Evolutionary conservation across 2,113 vertebrate genomes (phyloP).

Genomic region (Sciurus niger): DNA sequence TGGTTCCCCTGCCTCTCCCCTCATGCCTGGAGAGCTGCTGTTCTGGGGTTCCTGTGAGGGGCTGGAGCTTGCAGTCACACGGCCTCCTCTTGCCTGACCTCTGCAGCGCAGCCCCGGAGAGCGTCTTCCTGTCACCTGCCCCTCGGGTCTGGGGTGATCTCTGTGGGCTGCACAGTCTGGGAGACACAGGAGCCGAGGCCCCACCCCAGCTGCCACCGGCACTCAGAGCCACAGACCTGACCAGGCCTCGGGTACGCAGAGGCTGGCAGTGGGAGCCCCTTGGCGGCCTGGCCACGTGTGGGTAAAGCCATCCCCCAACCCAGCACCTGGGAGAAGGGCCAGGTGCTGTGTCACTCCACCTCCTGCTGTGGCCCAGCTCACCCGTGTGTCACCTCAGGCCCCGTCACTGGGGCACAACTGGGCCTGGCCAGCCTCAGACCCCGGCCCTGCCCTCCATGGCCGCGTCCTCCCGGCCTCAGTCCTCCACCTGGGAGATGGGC

Average conservation of each 20-base stretch:
- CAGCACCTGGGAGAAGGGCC: neutral
- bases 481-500: too few species aligned
- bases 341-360: rapidly evolving
- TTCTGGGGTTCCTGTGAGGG: neutral
- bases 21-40: neutral
- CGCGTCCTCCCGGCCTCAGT: too few species aligned
- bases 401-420: rapidly evolving
- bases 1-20: neutral
- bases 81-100: neutral
- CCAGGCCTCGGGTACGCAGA: neutral
- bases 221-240: neutral
- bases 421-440: neutral
- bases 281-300: too few species aligned
- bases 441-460: too few species aligned
- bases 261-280: neutral
- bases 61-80: neutral
- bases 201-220: neutral
- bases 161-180: neutral
- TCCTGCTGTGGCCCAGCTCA: too few species aligned
- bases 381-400: too few species aligned
- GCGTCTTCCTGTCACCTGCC: neutral
- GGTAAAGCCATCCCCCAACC: neutral
- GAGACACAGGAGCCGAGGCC: too few species aligned
- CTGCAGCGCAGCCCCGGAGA: rapidly evolving
- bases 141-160: neutral